Evolutionary conservation across 2,113 vertebrate species (phyloP), one percentile per base, ranked within the genome.

Genomic region (Elanoides forficatus): DNA sequence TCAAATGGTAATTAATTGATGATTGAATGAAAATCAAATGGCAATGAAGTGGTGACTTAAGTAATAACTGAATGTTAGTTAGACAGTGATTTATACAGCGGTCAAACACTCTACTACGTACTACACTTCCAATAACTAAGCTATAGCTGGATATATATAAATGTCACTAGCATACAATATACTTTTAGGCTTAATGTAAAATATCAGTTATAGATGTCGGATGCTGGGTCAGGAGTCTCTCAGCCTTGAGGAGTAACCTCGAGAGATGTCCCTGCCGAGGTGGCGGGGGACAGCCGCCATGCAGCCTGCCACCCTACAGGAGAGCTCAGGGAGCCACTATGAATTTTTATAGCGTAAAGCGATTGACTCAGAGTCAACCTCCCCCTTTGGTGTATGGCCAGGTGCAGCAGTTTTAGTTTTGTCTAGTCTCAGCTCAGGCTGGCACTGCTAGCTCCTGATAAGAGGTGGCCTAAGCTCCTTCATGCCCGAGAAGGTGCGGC

Each of bases 271-370:
- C 42, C 19, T 38, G 56, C 10, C 7, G 13, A 15, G 22, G 6
- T 11, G 7, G 22, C 9, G 10, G 27, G 29, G 53, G 27, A 29
- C 25, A 0, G 1, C 30, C 2, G 2, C 55, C 8, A 0, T 6
- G 30, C 3, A 2, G 36, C 30, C 53, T 38, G 21, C 38, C 7
- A 8, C 26, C 21, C 26, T 32, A 17, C 32, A 18, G 27, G 17
- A 75, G 13, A 48, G 7, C 21, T 71, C 48, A 12, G 9, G 12
- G 13, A 5, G 17, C 15, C 5, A 9, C 38, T 32, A 42, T 10
- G 2, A 9, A 62, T 42, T 63, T 76, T 62, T 38, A 22, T 9
- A 43, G 32, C 2, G 0, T 48, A 7, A 60, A 67, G 10, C n/a
- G 4, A 13, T 7, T 34, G 45, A 81, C 67, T 42, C 2, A 1